phyloP scores from a whole-genome alignment of 2,113 vertebrate species.

The Mormoops blainvillei region DNA sequence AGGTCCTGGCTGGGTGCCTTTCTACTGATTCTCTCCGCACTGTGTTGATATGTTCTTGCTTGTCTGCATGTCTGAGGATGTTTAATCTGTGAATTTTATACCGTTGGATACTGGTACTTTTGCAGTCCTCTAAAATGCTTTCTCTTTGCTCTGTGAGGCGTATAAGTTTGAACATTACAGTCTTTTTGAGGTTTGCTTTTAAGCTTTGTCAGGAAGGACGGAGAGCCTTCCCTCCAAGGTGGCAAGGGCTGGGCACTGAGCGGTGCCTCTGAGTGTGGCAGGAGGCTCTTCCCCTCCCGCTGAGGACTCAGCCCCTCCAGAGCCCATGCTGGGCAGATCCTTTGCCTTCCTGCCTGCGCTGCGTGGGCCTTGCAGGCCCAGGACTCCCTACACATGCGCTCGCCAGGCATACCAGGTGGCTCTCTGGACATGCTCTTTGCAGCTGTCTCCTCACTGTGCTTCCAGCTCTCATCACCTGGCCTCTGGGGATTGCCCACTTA shows the following conservation, averaged over 20 bases:
- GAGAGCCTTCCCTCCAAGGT: background rate
- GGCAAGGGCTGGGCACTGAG: background rate
- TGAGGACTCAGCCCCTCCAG: background rate
- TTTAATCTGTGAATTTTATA: background rate
- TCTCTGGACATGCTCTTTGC: background rate
- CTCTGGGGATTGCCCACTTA: background rate
- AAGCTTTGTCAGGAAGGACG: background rate
- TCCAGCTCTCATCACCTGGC: background rate
- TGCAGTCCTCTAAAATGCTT: background rate
- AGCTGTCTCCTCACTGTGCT: background rate
- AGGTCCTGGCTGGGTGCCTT: background rate
- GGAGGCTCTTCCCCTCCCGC: background rate
- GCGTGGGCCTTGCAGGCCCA: too few species aligned
- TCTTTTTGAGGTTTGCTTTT: background rate
- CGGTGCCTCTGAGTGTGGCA: background rate
- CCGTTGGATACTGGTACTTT: background rate
- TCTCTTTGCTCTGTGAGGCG: background rate
- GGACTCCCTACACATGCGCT: too few species aligned
- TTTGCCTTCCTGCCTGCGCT: too few species aligned
- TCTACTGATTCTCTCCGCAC: background rate
- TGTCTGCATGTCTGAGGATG: background rate
- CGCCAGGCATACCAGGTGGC: background rate
- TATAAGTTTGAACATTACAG: background rate
- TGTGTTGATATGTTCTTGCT: background rate
- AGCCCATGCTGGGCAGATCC: background rate